phyloP scores from a whole-genome alignment of 1,140 invertebrate genomes.

The Whitmania pigra region DNA sequence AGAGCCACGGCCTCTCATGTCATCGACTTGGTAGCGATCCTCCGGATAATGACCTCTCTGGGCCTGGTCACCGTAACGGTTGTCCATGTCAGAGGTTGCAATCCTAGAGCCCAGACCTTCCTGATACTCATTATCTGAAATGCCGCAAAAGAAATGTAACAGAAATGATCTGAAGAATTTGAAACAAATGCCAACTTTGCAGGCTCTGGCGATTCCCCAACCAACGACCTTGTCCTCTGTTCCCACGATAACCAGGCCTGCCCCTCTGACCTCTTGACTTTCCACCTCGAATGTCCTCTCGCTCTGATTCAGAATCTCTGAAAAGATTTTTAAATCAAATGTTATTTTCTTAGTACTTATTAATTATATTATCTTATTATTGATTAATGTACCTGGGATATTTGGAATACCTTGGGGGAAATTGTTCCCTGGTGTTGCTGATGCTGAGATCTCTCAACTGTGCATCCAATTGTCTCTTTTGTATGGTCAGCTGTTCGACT shows the following conservation, averaged over 20 bases:
- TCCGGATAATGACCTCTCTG: background rate
- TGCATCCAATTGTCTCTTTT: slow-evolving; percentile 87
- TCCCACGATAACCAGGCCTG: background rate
- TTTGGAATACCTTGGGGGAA: background rate
- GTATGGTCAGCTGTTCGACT: slow-evolving; percentile 81
- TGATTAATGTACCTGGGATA: background rate
- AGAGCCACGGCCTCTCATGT: background rate
- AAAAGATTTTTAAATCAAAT: too few relatives aligned
- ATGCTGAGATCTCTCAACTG: slow-evolving; percentile 63
- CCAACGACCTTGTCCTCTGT: background rate
- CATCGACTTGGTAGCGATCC: background rate
- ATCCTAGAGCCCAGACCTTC: too few relatives aligned
- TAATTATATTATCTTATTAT: too few relatives aligned
- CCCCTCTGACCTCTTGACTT: background rate
- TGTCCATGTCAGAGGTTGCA: too few relatives aligned
- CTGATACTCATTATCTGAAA: too few relatives aligned
- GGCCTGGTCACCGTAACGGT: too few relatives aligned
- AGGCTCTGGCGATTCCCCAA: background rate
- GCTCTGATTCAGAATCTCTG: slow-evolving; percentile 6
- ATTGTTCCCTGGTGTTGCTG: background rate
- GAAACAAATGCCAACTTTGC: background rate
- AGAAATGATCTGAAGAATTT: too few relatives aligned
- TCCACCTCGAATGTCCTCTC: background rate
- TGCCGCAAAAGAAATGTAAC: too few relatives aligned
- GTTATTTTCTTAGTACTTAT: too few relatives aligned